A percentile compares a stretch with the other conserved stretches of the same genome.
Conservation (phyloP, 1,140 invertebrate genomes). For the Hylyphantes graminicola region DNA sequence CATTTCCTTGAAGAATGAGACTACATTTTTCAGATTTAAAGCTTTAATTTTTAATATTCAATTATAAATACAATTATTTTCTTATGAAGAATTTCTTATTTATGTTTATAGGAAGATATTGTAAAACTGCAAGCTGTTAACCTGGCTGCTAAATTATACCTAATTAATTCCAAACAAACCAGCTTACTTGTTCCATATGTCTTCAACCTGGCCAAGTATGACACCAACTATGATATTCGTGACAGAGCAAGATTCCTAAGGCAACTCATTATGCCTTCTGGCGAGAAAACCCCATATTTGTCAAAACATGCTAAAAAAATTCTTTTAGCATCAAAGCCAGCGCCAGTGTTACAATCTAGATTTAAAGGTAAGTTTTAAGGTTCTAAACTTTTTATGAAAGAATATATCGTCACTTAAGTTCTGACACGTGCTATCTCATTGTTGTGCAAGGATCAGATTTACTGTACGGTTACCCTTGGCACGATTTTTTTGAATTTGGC, state of each 20-base stretch:
- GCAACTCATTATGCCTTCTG: slow-evolving; percentile 79
- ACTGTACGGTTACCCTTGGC: too few relatives aligned
- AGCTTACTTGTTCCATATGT: slow-evolving; percentile 92
- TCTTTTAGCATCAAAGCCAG: slow-evolving; percentile 92
- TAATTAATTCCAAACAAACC: slow-evolving; percentile 90
- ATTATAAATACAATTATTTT: too few relatives aligned
- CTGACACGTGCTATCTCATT: too few relatives aligned
- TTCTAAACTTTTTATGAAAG: background rate
- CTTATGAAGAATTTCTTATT: slow-evolving; percentile 37
- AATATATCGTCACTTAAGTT: too few relatives aligned
- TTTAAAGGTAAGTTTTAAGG: slow-evolving; percentile 46
- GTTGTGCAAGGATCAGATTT: too few relatives aligned
- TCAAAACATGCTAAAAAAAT: slow-evolving; percentile 82
- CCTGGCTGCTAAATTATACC: slow-evolving; percentile 91
- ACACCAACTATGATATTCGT: slow-evolving; percentile 97
- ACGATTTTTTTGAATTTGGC: too few relatives aligned
- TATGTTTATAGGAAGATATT: slow-evolving; percentile 81
- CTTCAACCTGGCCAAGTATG: slow-evolving; percentile 96
- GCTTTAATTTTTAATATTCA: too few relatives aligned
- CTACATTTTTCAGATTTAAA: too few relatives aligned
- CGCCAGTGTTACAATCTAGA: slow-evolving; percentile 72
- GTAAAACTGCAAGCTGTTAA: slow-evolving; percentile 97
- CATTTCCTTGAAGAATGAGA: too few relatives aligned
- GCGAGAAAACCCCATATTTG: slow-evolving; percentile 71
- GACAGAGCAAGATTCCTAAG: slow-evolving; percentile 90